A percentile compares a stretch with the other conserved stretches of the same genome.
These are phyloP conservation scores for Oceanodroma tethys DNA, from an alignment of 2,113 vertebrate species.

Conservation along the genomic window DNA sequence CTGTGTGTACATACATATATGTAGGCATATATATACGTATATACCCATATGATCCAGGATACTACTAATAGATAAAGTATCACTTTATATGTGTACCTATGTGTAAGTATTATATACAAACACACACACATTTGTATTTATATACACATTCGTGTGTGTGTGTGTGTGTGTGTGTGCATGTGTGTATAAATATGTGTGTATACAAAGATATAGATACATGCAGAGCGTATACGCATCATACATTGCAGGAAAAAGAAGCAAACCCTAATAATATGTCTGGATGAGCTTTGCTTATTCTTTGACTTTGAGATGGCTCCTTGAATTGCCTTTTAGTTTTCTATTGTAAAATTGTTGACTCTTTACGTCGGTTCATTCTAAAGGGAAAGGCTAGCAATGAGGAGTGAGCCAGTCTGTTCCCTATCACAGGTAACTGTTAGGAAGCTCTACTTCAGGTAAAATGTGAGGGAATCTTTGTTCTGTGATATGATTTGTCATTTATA, in stretches of 20 bases:
- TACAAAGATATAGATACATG: neutral
- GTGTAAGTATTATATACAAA: neutral
- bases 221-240: accelerated
- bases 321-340: neutral
- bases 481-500: neutral
- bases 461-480: neutral
- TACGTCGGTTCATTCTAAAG: neutral
- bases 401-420: neutral
- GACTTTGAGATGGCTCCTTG: neutral
- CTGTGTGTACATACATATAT: neutral
- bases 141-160: too few relatives aligned
- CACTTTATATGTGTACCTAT: neutral
- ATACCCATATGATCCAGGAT: neutral
- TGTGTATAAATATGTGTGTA: neutral
- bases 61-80: neutral
- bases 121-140: neutral
- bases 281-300: neutral
- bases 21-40: neutral
- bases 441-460: neutral
- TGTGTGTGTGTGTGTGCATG: accelerated
- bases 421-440: neutral
- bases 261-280: neutral
- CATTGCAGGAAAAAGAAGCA: neutral
- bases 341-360: neutral
- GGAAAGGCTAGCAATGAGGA: neutral